These are phyloP conservation scores for Kradibia gibbosae DNA, from an alignment of 1,140 invertebrate genomes.

Conservation along the genomic window DNA sequence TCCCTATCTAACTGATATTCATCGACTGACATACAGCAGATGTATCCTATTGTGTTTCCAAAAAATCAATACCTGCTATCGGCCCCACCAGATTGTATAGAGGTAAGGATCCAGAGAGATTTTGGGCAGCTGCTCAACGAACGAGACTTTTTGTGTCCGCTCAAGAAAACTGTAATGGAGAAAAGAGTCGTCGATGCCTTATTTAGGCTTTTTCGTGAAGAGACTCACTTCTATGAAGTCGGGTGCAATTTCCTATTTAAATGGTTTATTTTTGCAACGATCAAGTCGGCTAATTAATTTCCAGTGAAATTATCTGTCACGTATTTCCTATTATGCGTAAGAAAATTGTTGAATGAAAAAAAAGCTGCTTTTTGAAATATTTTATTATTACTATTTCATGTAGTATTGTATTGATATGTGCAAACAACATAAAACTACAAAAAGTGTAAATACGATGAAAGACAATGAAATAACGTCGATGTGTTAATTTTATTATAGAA, in stretches of 20 bases:
- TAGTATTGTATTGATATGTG: too few species aligned
- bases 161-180: neutral
- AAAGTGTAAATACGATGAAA: too few species aligned
- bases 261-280: neutral
- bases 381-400: too few species aligned
- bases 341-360: too few species aligned
- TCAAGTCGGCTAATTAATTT: constrained; percentile 24
- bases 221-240: neutral
- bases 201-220: neutral
- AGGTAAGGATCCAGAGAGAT: neutral
- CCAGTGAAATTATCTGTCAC: constrained; percentile 39
- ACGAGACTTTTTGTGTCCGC: neutral
- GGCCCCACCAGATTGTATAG: neutral
- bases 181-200: constrained; percentile 24
- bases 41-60: neutral
- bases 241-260: neutral
- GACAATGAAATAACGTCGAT: too few species aligned
- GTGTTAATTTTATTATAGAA: too few species aligned
- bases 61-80: neutral
- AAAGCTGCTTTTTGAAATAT: too few species aligned
- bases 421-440: too few species aligned
- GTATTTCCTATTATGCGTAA: neutral
- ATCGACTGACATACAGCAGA: neutral
- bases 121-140: constrained; percentile 7
- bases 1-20: neutral